Conservation (phyloP, 2,888 invertebrate species). For the Calameuta filiformis region DNA sequence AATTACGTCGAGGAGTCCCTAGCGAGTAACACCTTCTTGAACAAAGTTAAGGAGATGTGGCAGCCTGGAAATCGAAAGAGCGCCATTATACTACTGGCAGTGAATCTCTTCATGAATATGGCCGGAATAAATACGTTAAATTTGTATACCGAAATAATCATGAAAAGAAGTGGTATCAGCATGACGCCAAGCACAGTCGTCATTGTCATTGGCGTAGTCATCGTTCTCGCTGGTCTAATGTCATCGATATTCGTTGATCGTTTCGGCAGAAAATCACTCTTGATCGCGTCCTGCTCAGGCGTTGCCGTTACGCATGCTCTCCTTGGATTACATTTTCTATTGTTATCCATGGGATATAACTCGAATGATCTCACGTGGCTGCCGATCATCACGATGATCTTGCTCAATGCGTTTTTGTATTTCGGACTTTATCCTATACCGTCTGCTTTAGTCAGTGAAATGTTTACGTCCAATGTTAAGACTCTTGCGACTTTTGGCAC, state of each 20-base stretch:
- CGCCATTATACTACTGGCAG: slow-evolving; percentile 60
- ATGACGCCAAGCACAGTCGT: slow-evolving; percentile 63
- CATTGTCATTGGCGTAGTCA: slow-evolving; percentile 67
- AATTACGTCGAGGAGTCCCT: slow-evolving; percentile 34
- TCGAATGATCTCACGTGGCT: slow-evolving; percentile 41
- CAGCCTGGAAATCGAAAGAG: slow-evolving; percentile 59
- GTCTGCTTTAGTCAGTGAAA: slow-evolving; percentile 50
- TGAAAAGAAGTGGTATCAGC: slow-evolving; percentile 56
- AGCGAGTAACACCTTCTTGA: not conserved
- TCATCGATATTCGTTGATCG: slow-evolving; percentile 67
- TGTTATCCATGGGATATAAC: slow-evolving; percentile 37
- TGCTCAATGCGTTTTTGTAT: slow-evolving; percentile 42
- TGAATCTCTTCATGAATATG: slow-evolving; percentile 69
- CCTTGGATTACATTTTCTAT: slow-evolving; percentile 53
- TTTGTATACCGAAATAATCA: slow-evolving; percentile 64
- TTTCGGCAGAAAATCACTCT: slow-evolving; percentile 66
- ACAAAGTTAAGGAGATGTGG: not conserved
- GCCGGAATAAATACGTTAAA: slow-evolving; percentile 64
- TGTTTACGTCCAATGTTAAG: slow-evolving; percentile 57
- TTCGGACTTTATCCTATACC: slow-evolving; percentile 54
- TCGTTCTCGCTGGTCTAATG: slow-evolving; percentile 66
- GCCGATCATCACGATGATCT: slow-evolving; percentile 35
- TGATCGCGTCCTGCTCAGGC: slow-evolving; percentile 65
- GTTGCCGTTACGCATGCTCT: slow-evolving; percentile 50
- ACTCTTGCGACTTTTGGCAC: slow-evolving; percentile 49